Conservation (phyloP, 2,888 invertebrate species). For the Volucella bombylans region DNA sequence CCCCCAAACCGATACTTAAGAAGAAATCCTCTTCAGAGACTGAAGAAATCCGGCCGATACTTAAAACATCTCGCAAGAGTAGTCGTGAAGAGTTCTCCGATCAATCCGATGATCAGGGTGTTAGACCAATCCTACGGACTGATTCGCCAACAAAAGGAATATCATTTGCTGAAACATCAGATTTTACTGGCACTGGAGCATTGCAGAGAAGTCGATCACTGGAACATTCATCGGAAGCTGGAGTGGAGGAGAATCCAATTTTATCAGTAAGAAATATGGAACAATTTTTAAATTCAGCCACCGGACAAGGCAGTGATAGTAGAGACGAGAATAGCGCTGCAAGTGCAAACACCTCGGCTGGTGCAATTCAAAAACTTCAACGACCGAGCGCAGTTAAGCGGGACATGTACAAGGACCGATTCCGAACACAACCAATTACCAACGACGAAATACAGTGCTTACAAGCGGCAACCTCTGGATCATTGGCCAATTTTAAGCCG, state of each 20-base stretch:
- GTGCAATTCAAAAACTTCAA: conserved; percentile 83
- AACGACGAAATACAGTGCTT: conserved; percentile 86
- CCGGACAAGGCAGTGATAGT: conserved; percentile 15
- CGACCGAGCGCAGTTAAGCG: conserved; percentile 80
- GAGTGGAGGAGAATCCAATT: conserved; percentile 74
- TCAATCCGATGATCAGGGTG: conserved; percentile 68
- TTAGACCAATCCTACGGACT: conserved; percentile 80
- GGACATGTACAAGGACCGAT: conserved; percentile 86
- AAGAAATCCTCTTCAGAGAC: conserved; percentile 91
- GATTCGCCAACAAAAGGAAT: conserved; percentile 81
- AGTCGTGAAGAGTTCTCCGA: conserved; percentile 85
- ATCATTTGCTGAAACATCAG: conserved; percentile 76
- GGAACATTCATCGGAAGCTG: conserved; percentile 54
- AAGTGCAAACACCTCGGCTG: conserved; percentile 59
- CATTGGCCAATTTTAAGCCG: conserved; percentile 80
- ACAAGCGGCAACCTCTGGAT: conserved; percentile 78
- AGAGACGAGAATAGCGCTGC: conserved; percentile 28
- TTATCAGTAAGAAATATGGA: conserved; percentile 88
- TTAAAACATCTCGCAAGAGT: conserved; percentile 88
- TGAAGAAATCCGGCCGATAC: conserved; percentile 89
- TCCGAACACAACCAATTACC: conserved; percentile 90
- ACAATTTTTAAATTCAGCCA: conserved; percentile 81
- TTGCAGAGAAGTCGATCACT: conserved; percentile 74
- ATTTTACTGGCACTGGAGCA: conserved; percentile 35
- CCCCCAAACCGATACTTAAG: conserved; percentile 91